Evolutionary conservation across 2,888 invertebrate genomes (phyloP), one percentile per base, ranked within the genome.

Genomic region (Vanessa cardui): DNA sequence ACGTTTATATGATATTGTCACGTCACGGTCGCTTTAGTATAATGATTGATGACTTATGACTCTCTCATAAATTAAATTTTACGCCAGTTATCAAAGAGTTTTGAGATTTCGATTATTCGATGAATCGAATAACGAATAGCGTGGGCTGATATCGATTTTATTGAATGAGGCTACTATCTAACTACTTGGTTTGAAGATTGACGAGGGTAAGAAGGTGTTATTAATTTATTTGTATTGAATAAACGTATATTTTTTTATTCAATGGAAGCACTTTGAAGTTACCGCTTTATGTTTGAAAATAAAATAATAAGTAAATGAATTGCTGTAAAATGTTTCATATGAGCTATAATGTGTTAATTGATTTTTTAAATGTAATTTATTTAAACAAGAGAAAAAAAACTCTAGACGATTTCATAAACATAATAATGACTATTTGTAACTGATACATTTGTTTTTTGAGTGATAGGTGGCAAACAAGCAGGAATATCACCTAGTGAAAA

Each of bases 111-210:
- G 71, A 65, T 70, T 68, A 71, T 76, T 78, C 76, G 74, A 78
- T 80, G 73, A 75, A 76, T 80, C 77, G 78, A 78, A 67, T 75
- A 72, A 74, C 71, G 69, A 47, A 72, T 74, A 69, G 77, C 77
- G 84, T 88, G 85, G 87, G 86, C 85, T 73, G 78, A 81, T 84
- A 83, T 84, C 80, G 80, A 78, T 80, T 82, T 80, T 78, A 77
- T 83, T 80, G 80, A 86, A 84, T 84, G 83, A 82, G 77, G 64
- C 65, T 31, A 77, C 77, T 84, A 90, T 90, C 89, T 89, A 85
- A 90, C 90, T 89, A 81, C 73, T 78, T 88, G 89, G 87, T 67
- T 73, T 60, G 64, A 83, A 86, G 89, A 89, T 90, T 82, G 89
- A 90, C 89, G 84, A 77, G 73, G 78, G 78, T 80, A 84, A 85